Conservation (phyloP, 2,797 vertebrate species). For the Astyanax mexicanus region DNA sequence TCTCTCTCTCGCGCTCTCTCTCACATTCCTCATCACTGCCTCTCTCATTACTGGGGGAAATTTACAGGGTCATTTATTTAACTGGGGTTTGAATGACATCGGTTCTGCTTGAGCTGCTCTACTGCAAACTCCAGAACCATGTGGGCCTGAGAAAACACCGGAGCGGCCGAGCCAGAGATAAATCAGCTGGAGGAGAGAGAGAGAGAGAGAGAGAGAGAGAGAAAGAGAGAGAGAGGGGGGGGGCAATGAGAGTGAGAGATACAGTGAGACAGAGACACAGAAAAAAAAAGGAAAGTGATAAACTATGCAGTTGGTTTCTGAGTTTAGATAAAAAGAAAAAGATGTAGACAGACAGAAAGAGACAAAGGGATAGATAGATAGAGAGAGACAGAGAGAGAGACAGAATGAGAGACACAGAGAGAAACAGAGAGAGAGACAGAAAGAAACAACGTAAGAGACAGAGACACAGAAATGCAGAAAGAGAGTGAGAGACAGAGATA, state of each 20-base stretch:
- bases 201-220: conserved; percentile 48
- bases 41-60: conserved; percentile 91
- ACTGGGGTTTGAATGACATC: conserved; percentile 89
- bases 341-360: conserved; percentile 22
- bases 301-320: no score
- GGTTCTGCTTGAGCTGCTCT: conserved; percentile 89
- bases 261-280: conserved; percentile 45
- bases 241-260: conserved; percentile 32
- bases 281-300: conserved; percentile 23
- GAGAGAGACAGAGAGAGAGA: conserved; percentile 83
- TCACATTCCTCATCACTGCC: conserved; percentile 83
- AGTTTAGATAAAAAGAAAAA: no score
- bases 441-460: no score
- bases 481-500: no score
- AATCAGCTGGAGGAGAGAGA: conserved; percentile 78
- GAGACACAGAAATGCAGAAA: no score
- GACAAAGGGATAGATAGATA: no score
- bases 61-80: conserved; percentile 95
- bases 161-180: no score
- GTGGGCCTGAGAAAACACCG: conserved; percentile 92
- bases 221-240: conserved; percentile 24
- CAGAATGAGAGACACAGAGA: conserved; percentile 31
- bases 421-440: conserved; percentile 36
- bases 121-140: conserved; percentile 86
- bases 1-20: conserved; percentile 18